Base-by-base conservation (phyloP, 2,888 invertebrate genomes). In the Siphonodentalium dalli region DNA sequence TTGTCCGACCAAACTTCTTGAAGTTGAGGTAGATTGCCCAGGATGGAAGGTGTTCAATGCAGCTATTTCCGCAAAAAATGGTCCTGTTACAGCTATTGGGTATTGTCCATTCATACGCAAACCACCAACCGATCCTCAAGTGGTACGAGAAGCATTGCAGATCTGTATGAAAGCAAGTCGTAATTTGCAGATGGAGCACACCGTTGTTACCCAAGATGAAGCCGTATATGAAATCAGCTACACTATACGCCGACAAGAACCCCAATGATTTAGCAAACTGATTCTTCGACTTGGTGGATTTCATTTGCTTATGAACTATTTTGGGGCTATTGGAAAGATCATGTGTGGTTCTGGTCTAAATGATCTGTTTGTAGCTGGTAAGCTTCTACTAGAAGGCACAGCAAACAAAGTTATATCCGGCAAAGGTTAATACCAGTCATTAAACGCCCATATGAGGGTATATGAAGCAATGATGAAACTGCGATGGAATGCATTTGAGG, bases 221-320 rank as follows among this genome's bases (percentile, higher is more conserved):
- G 40, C 40, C 8, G 18, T 42, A 27, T 42, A 42, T 28, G 43
- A 42, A 15, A 42, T 15, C 15, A 28, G 43, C 18, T 42, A 42
- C 29, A 42, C 43, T 6, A 13, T 42, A 8, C 6, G 43, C 15
- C 26, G 29, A 11, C 9, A 42, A 5, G 29, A 26, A 11, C 43
- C 43, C n/a, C 28, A 11, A 5, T 13, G 18, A 5, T 42, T 28
- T 15, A 6, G 15, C 6, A 11, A 28, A 5, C 18, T 42, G 29
- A 42, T 42, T 11, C 28, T 42, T 5, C 7, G 43, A 13, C 20
- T 42, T 11, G 43, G 43, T 8, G 43, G 43, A 8, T 42, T 42
- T 21, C 43, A 42, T 15, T 29, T 42, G 29, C 29, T 42, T 6
- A 42, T 42, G 43, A 42, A 39, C 24, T 39, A 39, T 26, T 26